A percentile compares a stretch with the other conserved stretches of the same genome.
Conservation (phyloP, 1,140 invertebrate species). For the Achroia grisella region DNA sequence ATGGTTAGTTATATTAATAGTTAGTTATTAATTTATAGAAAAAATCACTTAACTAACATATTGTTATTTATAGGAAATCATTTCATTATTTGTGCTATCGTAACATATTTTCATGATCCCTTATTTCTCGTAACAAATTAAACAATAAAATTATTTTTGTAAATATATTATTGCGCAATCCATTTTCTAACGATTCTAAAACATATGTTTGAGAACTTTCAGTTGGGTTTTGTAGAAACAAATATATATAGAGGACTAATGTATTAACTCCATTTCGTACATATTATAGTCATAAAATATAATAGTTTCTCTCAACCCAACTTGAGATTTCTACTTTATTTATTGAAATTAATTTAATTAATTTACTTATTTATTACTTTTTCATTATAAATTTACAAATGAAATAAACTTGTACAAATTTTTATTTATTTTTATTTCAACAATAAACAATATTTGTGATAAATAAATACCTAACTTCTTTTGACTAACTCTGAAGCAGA, state of each 20-base stretch:
- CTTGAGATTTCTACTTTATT: slow-evolving; percentile 69
- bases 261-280: slow-evolving; percentile 10
- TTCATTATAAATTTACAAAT: slow-evolving; percentile 56
- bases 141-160: slow-evolving; percentile 27
- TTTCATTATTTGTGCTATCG: too few species aligned
- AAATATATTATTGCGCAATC: slow-evolving; percentile 48
- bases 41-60: neutral
- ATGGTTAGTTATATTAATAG: slow-evolving; percentile 9
- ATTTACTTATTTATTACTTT: slow-evolving; percentile 55
- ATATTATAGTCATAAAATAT: slow-evolving; percentile 6
- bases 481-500: too few species aligned
- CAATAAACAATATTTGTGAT: neutral
- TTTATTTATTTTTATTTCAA: slow-evolving; percentile 44
- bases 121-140: slow-evolving; percentile 10
- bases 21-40: slow-evolving; percentile 14
- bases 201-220: slow-evolving; percentile 58
- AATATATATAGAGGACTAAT: slow-evolving; percentile 17
- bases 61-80: too few species aligned
- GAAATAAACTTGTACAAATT: slow-evolving; percentile 69
- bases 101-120: too few species aligned
- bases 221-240: slow-evolving; percentile 70
- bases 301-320: slow-evolving; percentile 64
- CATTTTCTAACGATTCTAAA: slow-evolving; percentile 34
- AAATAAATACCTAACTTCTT: slow-evolving; percentile 1
- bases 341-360: slow-evolving; percentile 57